Base-by-base conservation (phyloP, 2,888 invertebrate species). In the Eutolmus rufibarbis region DNA sequence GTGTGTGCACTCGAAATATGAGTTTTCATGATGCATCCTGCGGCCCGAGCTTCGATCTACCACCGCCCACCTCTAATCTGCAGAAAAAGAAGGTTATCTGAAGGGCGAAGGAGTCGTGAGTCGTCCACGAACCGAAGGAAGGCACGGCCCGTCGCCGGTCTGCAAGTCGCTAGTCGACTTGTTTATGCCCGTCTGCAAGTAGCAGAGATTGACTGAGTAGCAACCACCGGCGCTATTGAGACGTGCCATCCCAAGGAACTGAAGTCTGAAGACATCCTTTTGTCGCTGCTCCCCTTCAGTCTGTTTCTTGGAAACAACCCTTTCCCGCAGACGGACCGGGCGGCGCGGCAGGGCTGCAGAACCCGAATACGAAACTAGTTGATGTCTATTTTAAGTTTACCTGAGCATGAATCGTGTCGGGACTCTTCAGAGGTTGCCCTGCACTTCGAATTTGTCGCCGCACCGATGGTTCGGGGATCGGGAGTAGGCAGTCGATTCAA, bases 11-110 rank as follows among this genome's bases (percentile, higher is more conserved):
- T 86, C 86, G 81, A 74, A 88, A 88, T 88, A 88, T 86, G 86
- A 86, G 79, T 86, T 88, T 81, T 81, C 86, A 78, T 88, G 87
- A 81, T 88, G 87, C 87, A 88, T 88, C 51, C 87, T 76, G 34
- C 12, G 74, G 37, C n/a, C 84, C 28, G 56, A 81, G 66, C 16
- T 87, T 82, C n/a, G 74, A 81, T 51, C 81, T 46, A 23, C 81
- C 46, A 28, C 40, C 66, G 81, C 66, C 87, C 74, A 87, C 81
- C 81, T 37, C 87, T 66, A 23, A 66, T 66, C 66, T 74, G n/a
- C 14, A 74, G 40, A 19, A 14, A 23, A 84, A 74, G 74, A 74
- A 74, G 84, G 57, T 40, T 84, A 84, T 74, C 37, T 84, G 74
- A 74, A 84, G 74, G 37, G 66, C 40, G 51, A 57, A 81, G 51